Conservation (phyloP, 2,797 vertebrate species). For the Sternarchorhynchus goeldii region DNA sequence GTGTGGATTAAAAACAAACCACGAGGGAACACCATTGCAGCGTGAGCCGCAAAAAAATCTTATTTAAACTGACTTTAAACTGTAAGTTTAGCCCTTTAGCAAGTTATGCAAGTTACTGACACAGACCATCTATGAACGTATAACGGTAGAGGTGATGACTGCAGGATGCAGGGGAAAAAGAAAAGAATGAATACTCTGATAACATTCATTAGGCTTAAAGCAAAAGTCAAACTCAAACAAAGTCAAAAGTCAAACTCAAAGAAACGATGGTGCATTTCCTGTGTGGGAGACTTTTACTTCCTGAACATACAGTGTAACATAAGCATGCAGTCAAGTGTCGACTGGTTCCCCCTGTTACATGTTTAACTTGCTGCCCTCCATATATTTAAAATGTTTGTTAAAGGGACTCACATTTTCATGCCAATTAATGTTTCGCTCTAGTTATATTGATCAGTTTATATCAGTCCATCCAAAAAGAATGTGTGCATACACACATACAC, state of each 20-base stretch:
- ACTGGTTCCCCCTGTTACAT: constrained; percentile 59
- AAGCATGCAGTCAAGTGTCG: constrained; percentile 90
- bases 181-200: constrained; percentile 41
- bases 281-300: constrained; percentile 74
- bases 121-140: constrained; percentile 42
- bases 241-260: constrained; percentile 49
- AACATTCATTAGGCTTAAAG: neutral
- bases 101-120: constrained; percentile 81
- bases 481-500: constrained; percentile 67
- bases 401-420: constrained; percentile 97
- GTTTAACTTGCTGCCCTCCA: constrained; percentile 83
- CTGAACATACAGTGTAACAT: constrained; percentile 75
- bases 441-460: constrained; percentile 93
- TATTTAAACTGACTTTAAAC: neutral
- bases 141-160: neutral
- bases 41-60: too few relatives aligned
- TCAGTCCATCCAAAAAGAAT: constrained; percentile 78
- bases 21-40: neutral
- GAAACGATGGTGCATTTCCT: constrained; percentile 64
- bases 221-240: constrained; percentile 54
- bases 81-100: constrained; percentile 83
- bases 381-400: constrained; percentile 93
- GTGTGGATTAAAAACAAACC: neutral
- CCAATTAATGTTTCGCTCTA: constrained; percentile 93
- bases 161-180: constrained; percentile 49